Evolutionary conservation across 2,113 vertebrate genomes (phyloP).

Genomic region (rat (Rattus norvegicus)): GRCr8 NC_086034.1:27321001-27321500

Average conservation of each 20-base stretch:
- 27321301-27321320: neutral
- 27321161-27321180: neutral
- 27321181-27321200: neutral
- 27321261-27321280: neutral
- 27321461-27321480: neutral
- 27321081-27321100: neutral
- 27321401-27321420: neutral
- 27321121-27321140: neutral
- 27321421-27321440: neutral
- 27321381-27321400: neutral
- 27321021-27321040: neutral
- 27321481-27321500: neutral
- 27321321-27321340: neutral
- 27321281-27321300: too few relatives aligned
- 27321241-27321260: neutral
- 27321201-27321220: neutral
- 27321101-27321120: too few relatives aligned
- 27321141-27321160: too few relatives aligned
- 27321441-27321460: neutral
- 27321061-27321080: neutral
- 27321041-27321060: neutral
- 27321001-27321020: neutral
- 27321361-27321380: neutral
- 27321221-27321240: neutral
- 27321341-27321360: neutral